Percentiles rank a stretch among this genome's conserved stretches.
Conservation (phyloP, 2,113 vertebrate genomes). For the Toxostoma redivivum region DNA sequence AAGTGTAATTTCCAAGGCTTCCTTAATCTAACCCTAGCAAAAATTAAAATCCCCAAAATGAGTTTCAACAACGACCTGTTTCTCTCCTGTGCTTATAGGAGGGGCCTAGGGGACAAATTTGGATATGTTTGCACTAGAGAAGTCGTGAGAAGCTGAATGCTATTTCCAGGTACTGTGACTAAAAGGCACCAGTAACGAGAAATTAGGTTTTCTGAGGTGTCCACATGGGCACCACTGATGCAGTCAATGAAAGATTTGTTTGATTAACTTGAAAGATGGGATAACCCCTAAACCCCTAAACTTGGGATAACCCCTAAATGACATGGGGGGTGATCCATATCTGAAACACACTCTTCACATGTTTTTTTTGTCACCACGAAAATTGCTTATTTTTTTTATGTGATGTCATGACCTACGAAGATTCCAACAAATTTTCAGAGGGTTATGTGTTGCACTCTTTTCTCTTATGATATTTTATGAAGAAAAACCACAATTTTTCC, state of each 20-base stretch:
- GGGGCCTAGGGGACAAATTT: not conserved
- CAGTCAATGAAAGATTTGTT: not conserved
- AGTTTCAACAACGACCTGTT: not conserved
- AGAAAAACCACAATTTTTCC: not conserved
- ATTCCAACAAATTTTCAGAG: not conserved
- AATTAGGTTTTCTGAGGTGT: not conserved
- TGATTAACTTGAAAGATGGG: not conserved
- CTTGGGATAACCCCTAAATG: not conserved
- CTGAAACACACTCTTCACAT: not conserved
- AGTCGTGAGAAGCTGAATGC: not conserved
- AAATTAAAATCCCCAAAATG: not conserved
- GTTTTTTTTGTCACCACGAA: not conserved
- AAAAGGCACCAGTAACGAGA: not conserved
- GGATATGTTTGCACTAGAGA: not conserved
- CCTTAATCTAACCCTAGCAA: not conserved
- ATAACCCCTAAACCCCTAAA: not conserved
- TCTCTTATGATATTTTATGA: not conserved
- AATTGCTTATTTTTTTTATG: not conserved
- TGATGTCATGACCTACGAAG: fast-evolving
- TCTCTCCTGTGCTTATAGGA: not conserved
- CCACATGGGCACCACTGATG: fast-evolving
- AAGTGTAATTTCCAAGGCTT: not conserved
- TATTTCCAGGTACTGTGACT: not conserved
- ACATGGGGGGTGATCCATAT: not conserved
- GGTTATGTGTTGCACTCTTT: not conserved